Percentiles rank a stretch among this genome's conserved stretches.
Evolutionary conservation across 2,888 invertebrate species (phyloP).

Genomic region (Nomada goodeniana): DNA sequence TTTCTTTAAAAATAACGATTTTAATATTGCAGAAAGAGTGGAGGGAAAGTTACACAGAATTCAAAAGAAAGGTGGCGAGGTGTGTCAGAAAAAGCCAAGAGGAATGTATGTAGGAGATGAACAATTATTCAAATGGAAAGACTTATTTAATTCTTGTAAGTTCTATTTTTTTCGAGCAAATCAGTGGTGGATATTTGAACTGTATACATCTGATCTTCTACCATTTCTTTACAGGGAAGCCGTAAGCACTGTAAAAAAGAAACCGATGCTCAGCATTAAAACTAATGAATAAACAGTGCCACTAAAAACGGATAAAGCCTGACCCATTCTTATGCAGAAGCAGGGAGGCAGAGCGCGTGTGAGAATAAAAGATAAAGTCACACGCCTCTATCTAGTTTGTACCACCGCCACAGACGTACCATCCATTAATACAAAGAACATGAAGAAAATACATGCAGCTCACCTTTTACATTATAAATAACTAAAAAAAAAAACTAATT

Average conservation of each 20-base stretch:
- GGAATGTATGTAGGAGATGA: constrained; percentile 94
- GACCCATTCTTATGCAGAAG: constrained; percentile 78
- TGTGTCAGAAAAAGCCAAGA: constrained; percentile 99
- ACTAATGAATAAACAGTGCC: constrained; percentile 81
- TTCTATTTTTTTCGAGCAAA: constrained; percentile 18
- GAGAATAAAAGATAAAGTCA: constrained; percentile 72
- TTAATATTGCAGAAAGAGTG: constrained; percentile 95
- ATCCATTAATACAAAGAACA: constrained; percentile 75
- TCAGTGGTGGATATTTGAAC: background rate
- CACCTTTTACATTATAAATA: constrained; percentile 81
- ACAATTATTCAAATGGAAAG: constrained; percentile 84
- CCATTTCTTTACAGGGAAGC: constrained; percentile 76
- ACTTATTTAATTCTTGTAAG: constrained; percentile 84
- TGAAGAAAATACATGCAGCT: constrained; percentile 79
- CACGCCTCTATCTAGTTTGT: constrained; percentile 76
- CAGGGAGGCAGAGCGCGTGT: constrained; percentile 69
- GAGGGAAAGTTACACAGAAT: constrained; percentile 98
- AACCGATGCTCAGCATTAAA: constrained; percentile 80
- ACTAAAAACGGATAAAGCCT: constrained; percentile 80
- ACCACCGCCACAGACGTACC: constrained; percentile 77
- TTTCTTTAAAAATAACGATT: constrained; percentile 27
- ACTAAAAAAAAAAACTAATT: constrained; percentile 81
- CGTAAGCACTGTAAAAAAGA: constrained; percentile 82
- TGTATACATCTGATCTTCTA: background rate
- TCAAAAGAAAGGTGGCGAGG: constrained; percentile 98